These are phyloP conservation scores for Aphelocoma coerulescens DNA, from an alignment of 2,113 vertebrate genomes.

Conservation along the genomic window DNA sequence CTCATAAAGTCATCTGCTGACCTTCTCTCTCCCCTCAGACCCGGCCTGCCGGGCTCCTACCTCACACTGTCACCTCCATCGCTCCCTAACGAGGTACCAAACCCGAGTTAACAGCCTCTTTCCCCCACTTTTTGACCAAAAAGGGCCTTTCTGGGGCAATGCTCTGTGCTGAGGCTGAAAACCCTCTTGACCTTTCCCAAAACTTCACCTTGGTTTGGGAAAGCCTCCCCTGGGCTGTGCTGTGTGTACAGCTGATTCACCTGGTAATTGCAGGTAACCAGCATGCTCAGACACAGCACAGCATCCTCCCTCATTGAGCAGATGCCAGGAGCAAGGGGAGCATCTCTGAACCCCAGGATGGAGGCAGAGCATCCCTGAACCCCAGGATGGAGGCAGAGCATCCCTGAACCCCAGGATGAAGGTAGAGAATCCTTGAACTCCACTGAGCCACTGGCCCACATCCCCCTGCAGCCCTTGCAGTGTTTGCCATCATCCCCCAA, in stretches of 20 bases:
- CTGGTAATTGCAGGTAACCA: background rate
- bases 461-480: background rate
- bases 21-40: background rate
- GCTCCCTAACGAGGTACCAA: rapidly evolving
- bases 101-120: rapidly evolving
- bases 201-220: background rate
- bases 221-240: background rate
- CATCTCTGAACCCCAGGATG: background rate
- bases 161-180: background rate
- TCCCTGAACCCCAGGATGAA: background rate
- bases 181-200: background rate
- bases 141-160: rapidly evolving
- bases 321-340: background rate
- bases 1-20: constrained; percentile 22
- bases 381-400: background rate
- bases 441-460: rapidly evolving
- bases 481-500: background rate
- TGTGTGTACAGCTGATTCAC: rapidly evolving
- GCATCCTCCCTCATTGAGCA: background rate
- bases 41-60: rapidly evolving
- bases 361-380: background rate
- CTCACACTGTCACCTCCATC: rapidly evolving
- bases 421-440: background rate
- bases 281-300: rapidly evolving
- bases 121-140: background rate